Evolutionary conservation across 2,797 vertebrate genomes (phyloP), one percentile per base, ranked within the genome.

Genomic region (Falco novaeseelandiae): DNA sequence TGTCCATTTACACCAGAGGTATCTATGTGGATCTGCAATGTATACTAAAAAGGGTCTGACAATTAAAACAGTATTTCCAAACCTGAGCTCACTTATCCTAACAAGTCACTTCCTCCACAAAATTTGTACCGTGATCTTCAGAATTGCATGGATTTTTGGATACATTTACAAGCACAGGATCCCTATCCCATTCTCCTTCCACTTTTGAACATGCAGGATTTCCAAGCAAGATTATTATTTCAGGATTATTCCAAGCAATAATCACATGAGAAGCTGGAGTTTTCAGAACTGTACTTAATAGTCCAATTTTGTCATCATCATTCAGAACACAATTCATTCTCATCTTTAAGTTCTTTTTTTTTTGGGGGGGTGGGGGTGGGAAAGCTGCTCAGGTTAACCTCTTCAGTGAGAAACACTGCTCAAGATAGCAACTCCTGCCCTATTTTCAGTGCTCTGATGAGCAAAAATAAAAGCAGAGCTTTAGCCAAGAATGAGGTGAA

Each of bases 221-320:
- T 58, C 54, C 44, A 63, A 71, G n/a, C 4, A 27, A 76, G 58
- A 52, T 66, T 27, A 14, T 62, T 73, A 30, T 52, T 82, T 58
- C 44, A 44, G 49, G 23, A 58, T 82, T 59, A 48, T 79, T 76
- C 46, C 32, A 59, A 25, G 34, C 40, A 77, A 49, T 32, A 34
- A 63, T 52, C 38, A 69, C 65, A 90, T 27, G 55, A 46, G 51
- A 55, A 84, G 15, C 40, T 65, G 46, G 12, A 72, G 18, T 29
- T 83, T 80, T 51, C 32, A 76, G 40, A 27, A 36, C 19, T 0
- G 0, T 25, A n/a, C 7, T 25, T 70, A 69, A 34, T 3, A 65
- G 40, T 10, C 10, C 27, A 29, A 70, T 84, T 73, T 85, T 65
- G 15, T 26, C 67, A 90, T 38, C 27, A 77, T 17, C 32, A 9